Evolutionary conservation across 2,797 vertebrate genomes (phyloP), one percentile per base, ranked within the genome.

Genomic region (Lophotriccus pileatus): DNA sequence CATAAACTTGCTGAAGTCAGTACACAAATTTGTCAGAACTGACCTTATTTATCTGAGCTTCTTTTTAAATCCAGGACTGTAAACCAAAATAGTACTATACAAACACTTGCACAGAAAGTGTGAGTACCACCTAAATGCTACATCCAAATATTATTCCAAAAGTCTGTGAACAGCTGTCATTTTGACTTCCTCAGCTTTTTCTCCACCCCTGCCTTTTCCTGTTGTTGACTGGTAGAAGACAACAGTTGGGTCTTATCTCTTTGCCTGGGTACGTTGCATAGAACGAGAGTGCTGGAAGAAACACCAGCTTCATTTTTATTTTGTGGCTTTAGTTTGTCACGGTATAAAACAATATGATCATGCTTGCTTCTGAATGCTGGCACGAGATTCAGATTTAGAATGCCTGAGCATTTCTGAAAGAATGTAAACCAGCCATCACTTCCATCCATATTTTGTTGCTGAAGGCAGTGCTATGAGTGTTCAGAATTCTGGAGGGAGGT

Each of bases 321-420:
- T n/a, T 62, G 36, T 41, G 55, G 28, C 63, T 74, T 70, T 69
- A 34, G 14, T 52, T 82, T 69, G 36, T 78, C 39, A 5, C 43
- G 30, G 8, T 37, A 56, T 49, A 62, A 34, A 69, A 39, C 63
- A 69, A 7, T 37, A n/a, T 25, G 24, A 67, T 80, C 12, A 6
- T 10, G 24, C 46, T 82, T 64, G 55, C 10, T 83, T 67, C 53
- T 83, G 49, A 60, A 32, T 23, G 16, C 82, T 68, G 36, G n/a
- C 60, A n/a, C 49, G 58, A 43, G 49, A 74, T 30, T 70, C 30
- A 74, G n/a, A 77, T 17, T 74, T 50, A 64, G 46, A 79, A 66
- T 64, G 52, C 34, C 56, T 83, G 52, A 77, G 22, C 52, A 17
- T 85, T 94, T 70, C 59, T 69, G 67, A 73, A 81, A 78, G 50